Evolutionary conservation across 2,113 vertebrate genomes (phyloP), one percentile per base, ranked within the genome.

Genomic region (Heterochromis multidens): DNA sequence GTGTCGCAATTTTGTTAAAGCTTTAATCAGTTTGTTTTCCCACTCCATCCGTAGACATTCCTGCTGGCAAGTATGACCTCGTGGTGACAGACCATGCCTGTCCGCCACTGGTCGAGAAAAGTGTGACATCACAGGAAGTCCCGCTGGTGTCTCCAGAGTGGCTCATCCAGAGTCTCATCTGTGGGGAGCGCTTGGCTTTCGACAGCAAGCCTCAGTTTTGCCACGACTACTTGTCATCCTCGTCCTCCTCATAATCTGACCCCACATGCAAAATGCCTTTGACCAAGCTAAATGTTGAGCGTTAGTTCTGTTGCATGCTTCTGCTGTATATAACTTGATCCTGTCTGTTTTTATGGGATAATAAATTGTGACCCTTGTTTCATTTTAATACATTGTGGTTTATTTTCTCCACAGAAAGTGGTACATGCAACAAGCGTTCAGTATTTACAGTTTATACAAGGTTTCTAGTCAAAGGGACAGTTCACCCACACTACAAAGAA

Each of bases 311-410:
- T 94, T 96, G 97, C 97, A 97, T 98, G 97, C 91, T 86, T 96
- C 96, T 83, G 94, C 93, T 99, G 98, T 99, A 98, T 84, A 99
- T 98, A 99, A 93, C 97, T 97, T 97, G 97, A 97, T 90, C 89
- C 94, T 93, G 95, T 96, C 95, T 96, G 95, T 96, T 97, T 96
- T 98, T 98, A 97, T 97, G 96, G 96, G 95, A 96, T 96, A 96
- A 98, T 97, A 98, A 98, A 98, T 90, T 94, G 96, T 96, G 91
- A 94, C 92, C 60, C 81, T 85, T 90, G 94, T 97, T 96, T 97
- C 96, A 96, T 96, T 96, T 96, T 96, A 89, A 90, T 27, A 10
- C 8, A 25, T 16, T 65, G 9, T 0, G 2, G 1, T 91, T 88
- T 88, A 87, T 95, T 95, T 79, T n/a, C 37, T 84, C 56, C 23